Conservation (phyloP, 2,113 vertebrate genomes). For the Strix uralensis region DNA sequence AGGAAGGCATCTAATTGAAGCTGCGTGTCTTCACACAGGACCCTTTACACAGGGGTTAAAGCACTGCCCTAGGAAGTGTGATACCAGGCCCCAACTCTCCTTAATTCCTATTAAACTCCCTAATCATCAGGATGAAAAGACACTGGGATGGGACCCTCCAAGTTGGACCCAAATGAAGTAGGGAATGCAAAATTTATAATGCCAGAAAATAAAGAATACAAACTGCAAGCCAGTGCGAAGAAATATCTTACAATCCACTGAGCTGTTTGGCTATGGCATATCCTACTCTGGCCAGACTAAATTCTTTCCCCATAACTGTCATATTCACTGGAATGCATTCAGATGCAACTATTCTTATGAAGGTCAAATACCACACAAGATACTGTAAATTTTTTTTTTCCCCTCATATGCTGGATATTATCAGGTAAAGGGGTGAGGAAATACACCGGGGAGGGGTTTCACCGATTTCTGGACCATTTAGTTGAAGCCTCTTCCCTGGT, state of each 20-base stretch:
- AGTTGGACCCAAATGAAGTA: not conserved
- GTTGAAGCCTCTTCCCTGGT: not conserved
- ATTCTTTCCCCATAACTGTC: conserved; percentile 19
- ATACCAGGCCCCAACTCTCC: not conserved
- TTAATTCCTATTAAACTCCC: not conserved
- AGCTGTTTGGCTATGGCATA: not conserved
- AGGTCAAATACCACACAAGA: not conserved
- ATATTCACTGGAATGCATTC: not conserved
- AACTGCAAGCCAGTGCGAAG: not conserved
- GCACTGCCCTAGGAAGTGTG: not conserved
- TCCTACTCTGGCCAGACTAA: not conserved
- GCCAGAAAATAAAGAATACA: not conserved
- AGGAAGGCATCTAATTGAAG: not conserved
- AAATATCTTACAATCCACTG: not conserved
- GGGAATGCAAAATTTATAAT: not conserved
- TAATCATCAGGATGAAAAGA: not conserved
- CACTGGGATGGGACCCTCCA: not conserved
- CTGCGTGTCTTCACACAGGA: not conserved
- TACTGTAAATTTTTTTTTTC: not conserved
- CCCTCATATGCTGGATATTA: not conserved
- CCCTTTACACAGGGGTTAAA: not conserved
- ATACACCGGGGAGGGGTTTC: not conserved
- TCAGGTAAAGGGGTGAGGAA: not conserved
- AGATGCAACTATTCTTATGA: not conserved
- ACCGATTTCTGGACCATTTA: not conserved